These are phyloP conservation scores for Gallinago jamesoni DNA, from an alignment of 2,113 vertebrate species.

Conservation along the genomic window DNA sequence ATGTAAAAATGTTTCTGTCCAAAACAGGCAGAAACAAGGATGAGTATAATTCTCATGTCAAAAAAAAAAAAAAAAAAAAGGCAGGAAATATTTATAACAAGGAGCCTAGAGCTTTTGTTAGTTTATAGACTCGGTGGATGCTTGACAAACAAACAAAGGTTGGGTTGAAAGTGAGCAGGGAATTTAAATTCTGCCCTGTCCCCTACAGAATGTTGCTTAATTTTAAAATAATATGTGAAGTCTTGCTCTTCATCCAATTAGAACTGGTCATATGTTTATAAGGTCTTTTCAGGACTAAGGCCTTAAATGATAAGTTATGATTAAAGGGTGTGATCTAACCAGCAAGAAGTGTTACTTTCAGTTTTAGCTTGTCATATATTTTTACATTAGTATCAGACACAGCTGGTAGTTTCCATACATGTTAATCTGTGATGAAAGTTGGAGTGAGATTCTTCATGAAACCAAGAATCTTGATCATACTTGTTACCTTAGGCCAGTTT, in stretches of 20 bases:
- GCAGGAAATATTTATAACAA: background rate
- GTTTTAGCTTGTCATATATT: background rate
- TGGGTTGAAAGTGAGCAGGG: background rate
- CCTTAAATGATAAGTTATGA: background rate
- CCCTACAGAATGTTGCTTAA: background rate
- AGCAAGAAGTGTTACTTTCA: background rate
- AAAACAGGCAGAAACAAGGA: background rate
- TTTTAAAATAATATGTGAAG: background rate
- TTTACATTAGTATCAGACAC: background rate
- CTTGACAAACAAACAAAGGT: background rate
- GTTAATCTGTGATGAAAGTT: background rate
- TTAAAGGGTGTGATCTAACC: background rate
- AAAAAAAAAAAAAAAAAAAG: background rate
- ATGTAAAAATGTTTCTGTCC: background rate
- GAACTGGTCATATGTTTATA: background rate
- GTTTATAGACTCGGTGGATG: background rate
- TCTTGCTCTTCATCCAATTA: background rate
- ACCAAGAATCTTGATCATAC: background rate
- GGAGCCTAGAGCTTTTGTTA: background rate
- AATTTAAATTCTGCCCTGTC: background rate
- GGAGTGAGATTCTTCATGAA: background rate
- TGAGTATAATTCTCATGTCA: background rate
- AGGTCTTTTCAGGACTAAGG: background rate
- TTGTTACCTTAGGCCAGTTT: background rate
- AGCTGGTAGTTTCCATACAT: background rate